Percentiles rank a stretch among this genome's conserved stretches.
phyloP scores from a whole-genome alignment of 2,113 vertebrate genomes.

The Ceyx cyanopectus region DNA sequence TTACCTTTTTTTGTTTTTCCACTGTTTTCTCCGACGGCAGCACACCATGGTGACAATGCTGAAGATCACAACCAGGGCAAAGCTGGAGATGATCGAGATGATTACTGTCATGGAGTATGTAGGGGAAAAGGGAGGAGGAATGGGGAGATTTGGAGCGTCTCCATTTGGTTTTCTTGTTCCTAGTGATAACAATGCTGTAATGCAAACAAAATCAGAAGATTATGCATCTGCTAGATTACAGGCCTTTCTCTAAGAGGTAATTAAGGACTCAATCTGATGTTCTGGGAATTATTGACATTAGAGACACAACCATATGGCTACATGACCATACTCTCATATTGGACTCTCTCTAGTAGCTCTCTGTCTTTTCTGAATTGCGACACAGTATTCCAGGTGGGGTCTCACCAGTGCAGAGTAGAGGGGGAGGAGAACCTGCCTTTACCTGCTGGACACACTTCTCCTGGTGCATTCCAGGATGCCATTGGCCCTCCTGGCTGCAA shows the following conservation, averaged over 20 bases:
- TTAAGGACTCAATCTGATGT: neutral
- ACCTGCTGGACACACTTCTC: no score
- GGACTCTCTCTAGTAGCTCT: no score
- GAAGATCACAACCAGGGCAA: constrained; percentile 82
- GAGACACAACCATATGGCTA: neutral
- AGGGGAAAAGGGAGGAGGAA: constrained; percentile 77
- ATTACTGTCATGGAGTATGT: constrained; percentile 93
- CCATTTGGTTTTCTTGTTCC: constrained; percentile 75
- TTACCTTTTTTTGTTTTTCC: constrained; percentile 90
- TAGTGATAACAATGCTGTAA: constrained; percentile 70
- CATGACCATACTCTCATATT: neutral
- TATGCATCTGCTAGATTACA: neutral
- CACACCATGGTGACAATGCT: constrained; percentile 82
- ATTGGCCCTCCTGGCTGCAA: no score
- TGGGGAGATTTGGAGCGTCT: constrained; percentile 61
- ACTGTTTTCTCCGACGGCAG: constrained; percentile 83
- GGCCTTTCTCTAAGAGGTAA: neutral
- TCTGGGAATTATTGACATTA: neutral
- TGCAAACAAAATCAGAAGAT: constrained; percentile 24
- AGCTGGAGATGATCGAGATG: constrained; percentile 85
- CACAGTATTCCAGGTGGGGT: no score
- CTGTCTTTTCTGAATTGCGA: no score
- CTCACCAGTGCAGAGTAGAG: no score
- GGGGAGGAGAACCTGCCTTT: no score
- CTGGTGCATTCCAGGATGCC: no score